Conservation (phyloP, 2,113 vertebrate species). For the Prionailurus viverrinus region DNA sequence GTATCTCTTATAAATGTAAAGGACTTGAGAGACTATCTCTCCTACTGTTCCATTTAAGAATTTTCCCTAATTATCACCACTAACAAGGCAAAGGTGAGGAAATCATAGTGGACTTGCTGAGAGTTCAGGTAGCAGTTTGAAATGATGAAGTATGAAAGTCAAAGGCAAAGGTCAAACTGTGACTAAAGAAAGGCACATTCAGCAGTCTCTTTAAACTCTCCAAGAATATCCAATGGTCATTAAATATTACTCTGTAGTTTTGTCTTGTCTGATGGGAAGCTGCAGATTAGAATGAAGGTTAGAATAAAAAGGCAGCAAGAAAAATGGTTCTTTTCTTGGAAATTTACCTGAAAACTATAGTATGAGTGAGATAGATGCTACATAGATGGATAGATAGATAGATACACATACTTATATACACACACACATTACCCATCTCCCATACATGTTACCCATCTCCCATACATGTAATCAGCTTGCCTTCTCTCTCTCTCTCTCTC, state of each 20-base stretch:
- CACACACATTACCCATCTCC: too few species aligned
- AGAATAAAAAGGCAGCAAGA: neutral
- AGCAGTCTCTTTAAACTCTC: neutral
- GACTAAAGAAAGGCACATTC: neutral
- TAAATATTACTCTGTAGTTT: neutral
- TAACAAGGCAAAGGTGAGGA: neutral
- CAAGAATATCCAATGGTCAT: neutral
- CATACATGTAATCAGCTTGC: neutral
- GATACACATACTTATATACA: neutral
- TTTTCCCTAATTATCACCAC: neutral
- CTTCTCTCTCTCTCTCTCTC: too few species aligned
- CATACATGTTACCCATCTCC: neutral
- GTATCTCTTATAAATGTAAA: neutral
- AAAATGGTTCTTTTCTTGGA: neutral
- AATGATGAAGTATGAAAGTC: neutral
- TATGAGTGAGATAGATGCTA: neutral
- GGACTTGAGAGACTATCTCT: neutral
- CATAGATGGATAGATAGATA: too few species aligned
- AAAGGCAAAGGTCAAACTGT: neutral
- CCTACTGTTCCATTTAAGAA: neutral
- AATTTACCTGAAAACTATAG: neutral
- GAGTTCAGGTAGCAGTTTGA: neutral
- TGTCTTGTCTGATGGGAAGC: neutral
- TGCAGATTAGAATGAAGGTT: neutral
- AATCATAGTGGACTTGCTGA: neutral